A percentile compares a stretch with the other conserved stretches of the same genome.
phyloP scores from a whole-genome alignment of 2,113 vertebrate species.

The Indri indri region DNA sequence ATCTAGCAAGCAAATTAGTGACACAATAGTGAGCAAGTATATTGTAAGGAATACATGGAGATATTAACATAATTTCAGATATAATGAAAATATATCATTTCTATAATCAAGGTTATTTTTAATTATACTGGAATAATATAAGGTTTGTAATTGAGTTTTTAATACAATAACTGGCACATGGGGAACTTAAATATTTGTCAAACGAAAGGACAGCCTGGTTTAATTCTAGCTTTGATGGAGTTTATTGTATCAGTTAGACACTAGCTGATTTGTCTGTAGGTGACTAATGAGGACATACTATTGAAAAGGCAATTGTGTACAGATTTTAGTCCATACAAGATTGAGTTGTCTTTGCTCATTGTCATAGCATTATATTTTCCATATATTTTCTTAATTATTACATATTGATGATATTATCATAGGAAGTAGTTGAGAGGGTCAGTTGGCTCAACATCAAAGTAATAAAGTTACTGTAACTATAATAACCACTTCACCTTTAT shows the following conservation, averaged over 20 bases:
- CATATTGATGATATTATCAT: neutral
- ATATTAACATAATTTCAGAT: neutral
- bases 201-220: neutral
- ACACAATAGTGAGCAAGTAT: neutral
- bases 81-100: neutral
- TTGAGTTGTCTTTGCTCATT: neutral
- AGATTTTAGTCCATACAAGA: neutral
- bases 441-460: neutral
- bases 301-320: neutral
- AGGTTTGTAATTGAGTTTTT: neutral
- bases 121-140: conserved; percentile 11
- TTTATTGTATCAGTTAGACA: neutral
- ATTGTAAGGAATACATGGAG: neutral
- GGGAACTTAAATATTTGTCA: neutral
- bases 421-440: neutral
- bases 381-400: neutral
- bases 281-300: neutral
- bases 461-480: neutral
- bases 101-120: conserved; percentile 29
- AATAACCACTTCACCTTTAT: neutral
- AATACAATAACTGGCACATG: neutral
- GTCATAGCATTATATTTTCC: neutral
- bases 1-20: neutral
- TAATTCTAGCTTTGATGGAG: neutral
- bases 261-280: neutral